Conservation (phyloP, 2,113 vertebrate genomes). For the Dicerorhinus sumatrensis region DNA sequence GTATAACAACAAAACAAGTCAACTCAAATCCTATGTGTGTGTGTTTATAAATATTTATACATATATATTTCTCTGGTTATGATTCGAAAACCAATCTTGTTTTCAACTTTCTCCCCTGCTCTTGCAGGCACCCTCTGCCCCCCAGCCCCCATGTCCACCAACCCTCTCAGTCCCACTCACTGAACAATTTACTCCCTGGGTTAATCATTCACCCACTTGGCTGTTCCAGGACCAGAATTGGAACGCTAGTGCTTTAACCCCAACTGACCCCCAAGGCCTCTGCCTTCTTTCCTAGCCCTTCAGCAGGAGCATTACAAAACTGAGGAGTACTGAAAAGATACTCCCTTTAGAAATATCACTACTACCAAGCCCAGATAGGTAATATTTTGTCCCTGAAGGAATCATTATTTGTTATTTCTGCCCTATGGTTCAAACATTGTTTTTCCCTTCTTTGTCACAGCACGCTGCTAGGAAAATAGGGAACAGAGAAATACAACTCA, state of each 20-base stretch:
- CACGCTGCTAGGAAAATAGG: neutral
- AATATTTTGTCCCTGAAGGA: neutral
- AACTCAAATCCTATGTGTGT: neutral
- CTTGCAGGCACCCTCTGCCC: neutral
- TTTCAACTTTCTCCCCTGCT: neutral
- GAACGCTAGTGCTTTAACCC: constrained; percentile 69
- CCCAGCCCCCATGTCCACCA: neutral
- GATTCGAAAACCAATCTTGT: neutral
- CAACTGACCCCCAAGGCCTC: constrained; percentile 42
- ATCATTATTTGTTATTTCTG: neutral
- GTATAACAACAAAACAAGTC: neutral
- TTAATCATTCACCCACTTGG: constrained; percentile 88
- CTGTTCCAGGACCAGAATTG: constrained; percentile 70
- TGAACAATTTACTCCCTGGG: constrained; percentile 82
- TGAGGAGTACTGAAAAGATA: neutral
- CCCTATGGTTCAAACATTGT: neutral
- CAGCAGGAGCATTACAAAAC: neutral
- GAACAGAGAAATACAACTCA: neutral
- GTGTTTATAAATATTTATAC: too few species aligned
- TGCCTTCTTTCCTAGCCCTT: neutral
- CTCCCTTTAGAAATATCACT: neutral
- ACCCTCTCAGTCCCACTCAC: constrained; percentile 68
- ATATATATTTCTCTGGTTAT: neutral
- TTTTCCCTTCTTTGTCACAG: neutral
- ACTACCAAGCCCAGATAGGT: neutral